Conservation (phyloP, 2,797 vertebrate genomes). For the Pipistrellus pygmaeus region DNA sequence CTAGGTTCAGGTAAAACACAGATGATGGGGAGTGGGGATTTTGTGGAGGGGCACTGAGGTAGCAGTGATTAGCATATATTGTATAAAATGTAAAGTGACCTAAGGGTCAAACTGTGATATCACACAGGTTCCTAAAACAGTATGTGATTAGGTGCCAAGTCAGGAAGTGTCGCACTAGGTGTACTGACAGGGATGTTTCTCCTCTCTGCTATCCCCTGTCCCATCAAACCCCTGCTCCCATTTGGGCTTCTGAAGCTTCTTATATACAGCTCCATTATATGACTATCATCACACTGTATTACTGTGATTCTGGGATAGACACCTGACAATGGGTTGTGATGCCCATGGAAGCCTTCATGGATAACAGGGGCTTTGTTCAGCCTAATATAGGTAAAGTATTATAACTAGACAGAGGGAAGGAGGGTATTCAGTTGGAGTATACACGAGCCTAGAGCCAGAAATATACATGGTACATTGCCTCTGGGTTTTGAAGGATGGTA, state of each 20-base stretch:
- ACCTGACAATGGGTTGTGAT: neutral
- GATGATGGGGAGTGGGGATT: neutral
- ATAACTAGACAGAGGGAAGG: neutral
- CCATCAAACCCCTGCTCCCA: neutral
- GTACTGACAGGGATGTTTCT: neutral
- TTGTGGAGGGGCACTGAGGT: neutral
- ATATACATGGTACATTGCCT: neutral
- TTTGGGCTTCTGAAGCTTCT: neutral
- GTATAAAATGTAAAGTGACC: neutral
- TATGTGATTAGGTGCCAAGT: neutral
- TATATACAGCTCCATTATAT: neutral
- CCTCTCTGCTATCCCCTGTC: neutral
- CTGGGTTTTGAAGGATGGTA: no score
- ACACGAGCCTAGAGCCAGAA: neutral
- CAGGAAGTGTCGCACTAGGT: neutral
- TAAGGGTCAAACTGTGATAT: neutral
- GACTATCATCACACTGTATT: neutral
- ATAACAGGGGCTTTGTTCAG: neutral
- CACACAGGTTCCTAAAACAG: neutral
- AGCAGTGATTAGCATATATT: neutral
- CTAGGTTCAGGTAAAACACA: neutral
- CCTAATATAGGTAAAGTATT: neutral
- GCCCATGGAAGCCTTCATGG: neutral
- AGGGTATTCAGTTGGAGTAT: neutral
- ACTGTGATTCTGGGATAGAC: neutral